Conservation (phyloP, 2,888 invertebrate genomes). For the Nomada lathburiana region DNA sequence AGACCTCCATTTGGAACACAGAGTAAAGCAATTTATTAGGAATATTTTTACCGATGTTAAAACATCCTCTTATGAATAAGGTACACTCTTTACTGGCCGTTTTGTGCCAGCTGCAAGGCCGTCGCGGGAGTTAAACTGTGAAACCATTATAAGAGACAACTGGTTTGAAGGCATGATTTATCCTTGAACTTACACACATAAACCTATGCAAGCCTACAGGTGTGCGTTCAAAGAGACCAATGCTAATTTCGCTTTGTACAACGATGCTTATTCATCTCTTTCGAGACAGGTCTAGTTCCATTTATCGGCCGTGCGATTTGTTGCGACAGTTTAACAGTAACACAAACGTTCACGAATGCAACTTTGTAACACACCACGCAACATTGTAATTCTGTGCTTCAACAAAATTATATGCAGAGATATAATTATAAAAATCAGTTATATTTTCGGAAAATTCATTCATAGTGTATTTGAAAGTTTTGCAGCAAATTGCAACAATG, state of each 20-base stretch:
- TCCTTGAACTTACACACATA: slow-evolving; percentile 58
- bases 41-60: slow-evolving; percentile 50
- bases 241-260: slow-evolving; percentile 52
- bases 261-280: slow-evolving; percentile 56
- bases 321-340: slow-evolving; percentile 65
- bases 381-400: no score
- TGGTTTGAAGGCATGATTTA: slow-evolving; percentile 67
- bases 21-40: not conserved
- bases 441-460: not conserved
- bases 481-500: no score
- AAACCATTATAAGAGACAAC: slow-evolving; percentile 65
- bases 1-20: not conserved
- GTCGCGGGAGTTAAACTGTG: slow-evolving; percentile 62
- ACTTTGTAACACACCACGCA: slow-evolving; percentile 3
- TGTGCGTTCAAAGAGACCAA: slow-evolving; percentile 28
- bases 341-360: slow-evolving; percentile 54
- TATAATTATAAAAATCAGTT: not conserved
- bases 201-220: slow-evolving; percentile 21
- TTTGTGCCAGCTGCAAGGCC: slow-evolving; percentile 69
- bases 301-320: slow-evolving; percentile 37
- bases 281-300: slow-evolving; percentile 43
- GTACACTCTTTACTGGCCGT: slow-evolving; percentile 65
- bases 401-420: not conserved
- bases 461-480: no score
- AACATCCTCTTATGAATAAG: slow-evolving; percentile 54